These are phyloP conservation scores for Bradypodion pumilum DNA, from an alignment of 2,797 vertebrate species.

Conservation along the genomic window DNA sequence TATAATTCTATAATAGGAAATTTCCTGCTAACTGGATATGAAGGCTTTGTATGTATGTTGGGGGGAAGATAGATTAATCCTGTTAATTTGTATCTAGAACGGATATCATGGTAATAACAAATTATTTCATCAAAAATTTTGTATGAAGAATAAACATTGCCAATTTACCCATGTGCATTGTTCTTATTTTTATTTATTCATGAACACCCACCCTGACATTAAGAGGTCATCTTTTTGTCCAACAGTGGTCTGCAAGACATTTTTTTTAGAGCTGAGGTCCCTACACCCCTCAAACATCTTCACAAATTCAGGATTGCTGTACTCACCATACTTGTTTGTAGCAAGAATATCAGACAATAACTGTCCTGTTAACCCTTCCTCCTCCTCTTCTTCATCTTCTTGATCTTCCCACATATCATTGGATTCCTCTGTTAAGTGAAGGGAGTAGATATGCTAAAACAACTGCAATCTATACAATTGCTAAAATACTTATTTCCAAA, in stretches of 20 bases:
- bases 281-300: background rate
- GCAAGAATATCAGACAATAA: constrained; percentile 95
- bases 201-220: background rate
- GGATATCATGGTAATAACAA: background rate
- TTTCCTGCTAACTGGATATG: background rate
- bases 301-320: constrained; percentile 7
- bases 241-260: background rate
- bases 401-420: constrained; percentile 97
- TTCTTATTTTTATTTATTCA: background rate
- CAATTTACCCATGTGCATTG: background rate
- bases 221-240: background rate
- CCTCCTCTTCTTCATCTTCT: constrained; percentile 88
- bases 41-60: background rate
- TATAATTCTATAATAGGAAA: background rate
- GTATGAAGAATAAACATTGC: background rate
- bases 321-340: constrained; percentile 94
- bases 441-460: background rate
- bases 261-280: too few relatives aligned
- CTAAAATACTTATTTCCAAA: background rate
- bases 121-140: too few relatives aligned
- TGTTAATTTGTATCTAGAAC: background rate
- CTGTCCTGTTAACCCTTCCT: constrained; percentile 91
- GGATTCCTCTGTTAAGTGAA: constrained; percentile 79
- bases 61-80: too few relatives aligned
- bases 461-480: background rate